A percentile compares a stretch with the other conserved stretches of the same genome.
Evolutionary conservation across 2,888 invertebrate genomes (phyloP).

Genomic region (Lagria hirta): DNA sequence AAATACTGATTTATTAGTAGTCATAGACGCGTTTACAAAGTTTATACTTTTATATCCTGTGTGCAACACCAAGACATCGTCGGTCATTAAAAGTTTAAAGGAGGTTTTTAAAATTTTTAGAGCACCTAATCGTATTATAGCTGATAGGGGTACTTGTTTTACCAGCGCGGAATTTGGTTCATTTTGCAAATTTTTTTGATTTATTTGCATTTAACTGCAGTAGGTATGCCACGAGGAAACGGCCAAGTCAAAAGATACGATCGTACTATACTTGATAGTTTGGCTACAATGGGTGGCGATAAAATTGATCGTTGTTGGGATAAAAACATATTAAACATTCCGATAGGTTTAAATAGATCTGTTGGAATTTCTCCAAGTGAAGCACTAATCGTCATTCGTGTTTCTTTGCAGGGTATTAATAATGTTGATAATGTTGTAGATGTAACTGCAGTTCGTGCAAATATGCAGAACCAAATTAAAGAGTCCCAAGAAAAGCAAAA

Average conservation of each 20-base stretch:
- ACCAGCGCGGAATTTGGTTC: slow-evolving; percentile 4
- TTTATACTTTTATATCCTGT: slow-evolving; percentile 25
- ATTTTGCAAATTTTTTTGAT: no score
- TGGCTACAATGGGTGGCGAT: slow-evolving; percentile 15
- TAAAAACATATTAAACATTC: slow-evolving; percentile 14
- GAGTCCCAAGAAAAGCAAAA: no score
- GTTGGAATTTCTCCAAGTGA: no score
- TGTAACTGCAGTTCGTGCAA: no score
- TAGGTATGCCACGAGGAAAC: slow-evolving; percentile 17
- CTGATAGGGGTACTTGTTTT: slow-evolving; percentile 29
- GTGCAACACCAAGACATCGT: slow-evolving; percentile 17
- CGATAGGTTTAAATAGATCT: slow-evolving; percentile 18
- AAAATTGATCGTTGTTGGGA: slow-evolving; percentile 14
- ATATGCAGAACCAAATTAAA: no score
- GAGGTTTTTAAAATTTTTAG: slow-evolving; percentile 29
- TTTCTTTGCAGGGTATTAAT: no score
- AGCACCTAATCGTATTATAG: slow-evolving; percentile 29
- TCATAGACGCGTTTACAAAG: slow-evolving; percentile 25
- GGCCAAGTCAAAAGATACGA: slow-evolving; percentile 21
- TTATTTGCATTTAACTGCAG: slow-evolving; percentile 21
- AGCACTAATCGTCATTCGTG: no score
- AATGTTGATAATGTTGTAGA: no score
- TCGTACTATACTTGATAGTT: slow-evolving; percentile 10
- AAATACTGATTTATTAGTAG: slow-evolving; percentile 20
- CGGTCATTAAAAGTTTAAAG: slow-evolving; percentile 20